Evolutionary conservation across 2,797 vertebrate species (phyloP).

Genomic region (Peromyscus attwateri): DNA sequence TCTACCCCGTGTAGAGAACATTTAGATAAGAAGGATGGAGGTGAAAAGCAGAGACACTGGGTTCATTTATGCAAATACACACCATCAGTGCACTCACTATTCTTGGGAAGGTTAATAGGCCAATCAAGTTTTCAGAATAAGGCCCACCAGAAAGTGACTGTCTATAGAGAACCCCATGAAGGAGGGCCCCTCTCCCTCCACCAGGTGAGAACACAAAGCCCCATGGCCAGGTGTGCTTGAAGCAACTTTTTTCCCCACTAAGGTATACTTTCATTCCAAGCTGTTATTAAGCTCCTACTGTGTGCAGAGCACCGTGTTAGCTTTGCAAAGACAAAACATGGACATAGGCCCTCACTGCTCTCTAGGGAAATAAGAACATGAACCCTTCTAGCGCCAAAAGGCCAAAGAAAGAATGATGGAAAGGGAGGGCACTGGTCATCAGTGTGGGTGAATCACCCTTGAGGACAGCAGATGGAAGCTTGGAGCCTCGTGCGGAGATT

Average conservation of each 20-base stretch:
- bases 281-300: background rate
- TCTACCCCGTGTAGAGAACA: background rate
- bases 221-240: background rate
- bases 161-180: background rate
- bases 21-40: background rate
- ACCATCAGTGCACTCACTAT: background rate
- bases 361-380: background rate
- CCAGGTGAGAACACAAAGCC: background rate
- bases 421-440: background rate
- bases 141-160: background rate
- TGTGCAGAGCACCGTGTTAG: background rate
- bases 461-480: background rate
- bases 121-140: background rate
- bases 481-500: background rate
- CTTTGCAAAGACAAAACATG: background rate
- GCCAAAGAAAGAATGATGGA: background rate
- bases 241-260: too few species aligned
- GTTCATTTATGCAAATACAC: background rate
- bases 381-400: too few species aligned
- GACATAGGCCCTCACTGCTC: background rate
- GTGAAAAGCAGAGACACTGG: background rate
- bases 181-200: too few species aligned
- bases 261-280: background rate
- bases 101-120: background rate
- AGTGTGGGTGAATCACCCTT: fast-evolving